A percentile compares a stretch with the other conserved stretches of the same genome.
Evolutionary conservation across 1,140 invertebrate species (phyloP).

Genomic region (Cephus cinctus): DNA sequence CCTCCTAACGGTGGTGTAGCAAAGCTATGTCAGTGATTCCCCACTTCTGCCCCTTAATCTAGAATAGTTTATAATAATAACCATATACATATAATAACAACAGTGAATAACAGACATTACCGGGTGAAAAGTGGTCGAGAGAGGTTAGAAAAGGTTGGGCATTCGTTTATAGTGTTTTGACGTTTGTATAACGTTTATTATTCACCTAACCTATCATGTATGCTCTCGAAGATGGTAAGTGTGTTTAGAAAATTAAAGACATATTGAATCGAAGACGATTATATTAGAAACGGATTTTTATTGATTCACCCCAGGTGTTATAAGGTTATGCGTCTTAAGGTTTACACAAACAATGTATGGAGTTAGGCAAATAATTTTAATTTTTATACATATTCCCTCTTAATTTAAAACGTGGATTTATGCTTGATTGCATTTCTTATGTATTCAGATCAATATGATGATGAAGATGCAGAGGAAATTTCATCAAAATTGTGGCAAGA

Average conservation of each 20-base stretch:
- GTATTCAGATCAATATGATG: slow-evolving; percentile 66
- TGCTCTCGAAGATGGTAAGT: background rate
- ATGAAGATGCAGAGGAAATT: slow-evolving; percentile 85
- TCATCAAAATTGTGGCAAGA: slow-evolving; percentile 97
- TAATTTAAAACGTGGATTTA: background rate
- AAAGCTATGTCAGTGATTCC: no score
- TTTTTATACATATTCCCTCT: background rate
- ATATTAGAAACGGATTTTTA: background rate
- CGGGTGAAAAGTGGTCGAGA: no score
- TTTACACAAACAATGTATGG: background rate
- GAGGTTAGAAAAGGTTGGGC: no score
- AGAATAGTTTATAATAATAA: no score
- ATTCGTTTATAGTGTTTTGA: no score
- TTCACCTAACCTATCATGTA: background rate
- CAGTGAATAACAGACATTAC: no score
- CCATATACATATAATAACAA: no score
- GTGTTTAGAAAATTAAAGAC: background rate
- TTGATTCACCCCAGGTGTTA: background rate
- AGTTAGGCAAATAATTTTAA: background rate
- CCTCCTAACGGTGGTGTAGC: no score
- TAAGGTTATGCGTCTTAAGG: background rate
- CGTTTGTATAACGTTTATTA: background rate
- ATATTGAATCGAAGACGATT: background rate
- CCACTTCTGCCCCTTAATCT: no score
- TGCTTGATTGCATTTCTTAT: background rate